phyloP scores from a whole-genome alignment of 2,888 invertebrate genomes.

The Leptinotarsa haldemani region DNA sequence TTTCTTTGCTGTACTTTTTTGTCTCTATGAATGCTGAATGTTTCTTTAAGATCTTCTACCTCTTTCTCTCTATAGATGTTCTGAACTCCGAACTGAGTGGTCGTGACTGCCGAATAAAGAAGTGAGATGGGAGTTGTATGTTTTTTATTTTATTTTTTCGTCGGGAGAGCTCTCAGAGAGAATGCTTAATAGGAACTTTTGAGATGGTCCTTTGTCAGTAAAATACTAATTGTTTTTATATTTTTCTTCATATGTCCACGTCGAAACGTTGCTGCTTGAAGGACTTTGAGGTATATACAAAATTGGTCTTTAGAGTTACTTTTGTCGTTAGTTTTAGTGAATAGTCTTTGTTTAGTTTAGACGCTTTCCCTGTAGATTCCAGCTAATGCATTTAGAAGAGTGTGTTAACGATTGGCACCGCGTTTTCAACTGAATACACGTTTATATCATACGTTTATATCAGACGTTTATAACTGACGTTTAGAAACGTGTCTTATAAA shows the following conservation, averaged over 20 bases:
- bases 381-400: constrained; percentile 52
- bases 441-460: constrained; percentile 34
- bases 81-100: constrained; percentile 63
- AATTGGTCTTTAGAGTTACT: constrained; percentile 61
- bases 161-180: constrained; percentile 58
- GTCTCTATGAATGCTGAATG: constrained; percentile 62
- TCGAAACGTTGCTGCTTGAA: constrained; percentile 76
- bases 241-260: constrained; percentile 70
- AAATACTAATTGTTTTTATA: constrained; percentile 71
- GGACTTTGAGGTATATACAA: constrained; percentile 85
- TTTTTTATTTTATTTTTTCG: constrained; percentile 1
- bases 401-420: constrained; percentile 42
- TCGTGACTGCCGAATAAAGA: constrained; percentile 56
- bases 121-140: constrained; percentile 42
- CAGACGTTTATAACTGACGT: constrained; percentile 28
- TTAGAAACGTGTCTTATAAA: constrained; percentile 38
- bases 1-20: constrained; percentile 23
- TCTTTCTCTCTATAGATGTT: constrained; percentile 54
- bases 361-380: constrained; percentile 65
- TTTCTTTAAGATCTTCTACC: constrained; percentile 55
- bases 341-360: constrained; percentile 66
- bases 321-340: constrained; percentile 64
- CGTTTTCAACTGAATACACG: constrained; percentile 29
- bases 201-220: constrained; percentile 86
- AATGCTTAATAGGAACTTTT: constrained; percentile 82